Evolutionary conservation across 2,797 vertebrate species (phyloP).

Genomic region (Periophthalmus magnuspinnatus): DNA sequence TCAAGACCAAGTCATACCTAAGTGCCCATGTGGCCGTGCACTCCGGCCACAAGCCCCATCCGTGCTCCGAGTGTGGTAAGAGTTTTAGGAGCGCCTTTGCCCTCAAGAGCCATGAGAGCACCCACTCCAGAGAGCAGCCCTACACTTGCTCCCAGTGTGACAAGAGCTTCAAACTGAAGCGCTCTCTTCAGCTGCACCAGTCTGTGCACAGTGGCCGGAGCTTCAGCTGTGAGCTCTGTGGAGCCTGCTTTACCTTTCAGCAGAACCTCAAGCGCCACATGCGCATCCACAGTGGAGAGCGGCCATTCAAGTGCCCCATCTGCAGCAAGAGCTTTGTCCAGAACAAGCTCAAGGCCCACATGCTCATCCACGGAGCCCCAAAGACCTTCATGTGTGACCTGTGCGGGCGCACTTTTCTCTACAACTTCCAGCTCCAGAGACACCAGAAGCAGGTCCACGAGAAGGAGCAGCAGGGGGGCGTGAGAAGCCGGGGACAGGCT

Average conservation of each 20-base stretch:
- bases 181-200: conserved; percentile 61
- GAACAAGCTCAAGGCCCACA: conserved; percentile 74
- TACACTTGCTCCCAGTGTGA: conserved; percentile 51
- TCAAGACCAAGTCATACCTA: conserved; percentile 61
- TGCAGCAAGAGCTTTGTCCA: conserved; percentile 77
- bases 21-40: conserved; percentile 58
- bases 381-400: conserved; percentile 73
- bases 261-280: conserved; percentile 69
- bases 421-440: conserved; percentile 74
- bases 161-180: conserved; percentile 56
- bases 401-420: conserved; percentile 69
- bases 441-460: conserved; percentile 62
- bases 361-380: conserved; percentile 70
- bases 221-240: conserved; percentile 66
- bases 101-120: conserved; percentile 55
- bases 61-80: conserved; percentile 56
- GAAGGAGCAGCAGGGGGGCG: neutral
- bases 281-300: conserved; percentile 70
- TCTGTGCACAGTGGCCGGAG: conserved; percentile 60
- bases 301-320: conserved; percentile 72
- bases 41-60: conserved; percentile 44
- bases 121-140: conserved; percentile 53
- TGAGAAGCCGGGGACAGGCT: neutral
- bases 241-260: conserved; percentile 58
- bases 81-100: conserved; percentile 57